phyloP scores from a whole-genome alignment of 2,113 vertebrate species.

The Thamnaconus septentrionalis region DNA sequence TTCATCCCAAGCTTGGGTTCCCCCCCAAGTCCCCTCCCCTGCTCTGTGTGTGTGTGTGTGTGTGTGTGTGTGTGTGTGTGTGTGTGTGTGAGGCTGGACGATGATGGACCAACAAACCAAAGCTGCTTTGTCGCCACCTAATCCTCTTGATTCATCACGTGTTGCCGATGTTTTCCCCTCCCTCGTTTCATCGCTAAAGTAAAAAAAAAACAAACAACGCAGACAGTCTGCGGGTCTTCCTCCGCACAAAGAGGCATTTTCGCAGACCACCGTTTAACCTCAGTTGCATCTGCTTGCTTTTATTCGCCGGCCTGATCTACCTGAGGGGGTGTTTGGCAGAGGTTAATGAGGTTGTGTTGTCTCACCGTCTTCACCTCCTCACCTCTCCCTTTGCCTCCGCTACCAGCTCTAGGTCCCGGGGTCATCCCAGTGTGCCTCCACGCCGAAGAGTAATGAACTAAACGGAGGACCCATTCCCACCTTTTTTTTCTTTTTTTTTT shows the following conservation, averaged over 20 bases:
- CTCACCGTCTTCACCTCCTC: conserved; percentile 24
- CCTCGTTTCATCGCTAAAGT: conserved; percentile 29
- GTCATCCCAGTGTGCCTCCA: conserved; percentile 52
- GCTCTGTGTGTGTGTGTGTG: no score
- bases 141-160: conserved; percentile 50
- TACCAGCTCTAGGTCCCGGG: conserved; percentile 53
- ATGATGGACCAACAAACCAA: conserved; percentile 5
- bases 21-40: conserved; percentile 7
- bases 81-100: conserved; percentile 32
- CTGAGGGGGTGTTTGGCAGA: conserved; percentile 24
- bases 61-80: conserved; percentile 26
- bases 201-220: no score
- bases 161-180: conserved; percentile 36
- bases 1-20: conserved; percentile 24
- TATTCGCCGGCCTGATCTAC: conserved; percentile 1
- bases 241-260: background rate
- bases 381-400: conserved; percentile 32
- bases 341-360: conserved; percentile 49
- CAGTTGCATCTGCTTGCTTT: conserved; percentile 32
- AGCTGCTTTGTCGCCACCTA: conserved; percentile 44
- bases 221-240: no score
- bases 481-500: background rate
- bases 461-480: background rate
- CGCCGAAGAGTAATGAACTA: conserved; percentile 32
- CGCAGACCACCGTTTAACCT: conserved; percentile 30